Base-by-base conservation (phyloP, 2,888 invertebrate genomes). In the Caenorhabditis macrosperma region DNA sequence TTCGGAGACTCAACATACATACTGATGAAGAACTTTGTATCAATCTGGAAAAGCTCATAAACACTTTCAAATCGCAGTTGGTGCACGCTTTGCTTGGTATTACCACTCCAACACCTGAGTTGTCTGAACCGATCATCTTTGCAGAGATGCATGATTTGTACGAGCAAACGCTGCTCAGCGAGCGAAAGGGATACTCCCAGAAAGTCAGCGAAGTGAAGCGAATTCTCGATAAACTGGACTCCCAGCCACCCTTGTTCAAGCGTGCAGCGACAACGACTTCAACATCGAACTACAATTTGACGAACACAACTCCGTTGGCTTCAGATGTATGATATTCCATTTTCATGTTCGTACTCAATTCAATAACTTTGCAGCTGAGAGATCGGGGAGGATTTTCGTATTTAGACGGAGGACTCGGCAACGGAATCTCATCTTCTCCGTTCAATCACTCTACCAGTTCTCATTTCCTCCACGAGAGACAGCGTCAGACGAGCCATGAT, bases 121-220 rank as follows among this genome's bases (percentile, higher is more conserved):
- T n/a, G n/a, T 61, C 12, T 20, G 28, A n/a, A 54, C 24, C 7
- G 1, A 6, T 24, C 7, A 26, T 1, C 7, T 41, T 84, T 88
- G 22, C 89, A 92, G 97, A 98, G 93, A 97, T 98, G 91, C 97
- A 98, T 93, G 97, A 98, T 92, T 97, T 97, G 93, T 98, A 98
- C 93, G 97, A 98, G 93, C 93, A 96, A 90, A 97, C 97, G 72
- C 93, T 98, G 86, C 93, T 97, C 90, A 97, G 97, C 93, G 96
- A 97, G 91, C 95, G 94, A 81, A 97, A 97, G 92, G 95, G 95
- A 61, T 94, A 95, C 87, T 95, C 96, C 92, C 96, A 97, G 93
- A 97, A 97, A 93, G 96, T 96, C 84, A 94, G 52, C 15, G 86
- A 88, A 72, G 86, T 88, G 22, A 81, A 86, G 91, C 94, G 96